phyloP scores from a whole-genome alignment of 2,888 invertebrate species.

The Lithophane socia region DNA sequence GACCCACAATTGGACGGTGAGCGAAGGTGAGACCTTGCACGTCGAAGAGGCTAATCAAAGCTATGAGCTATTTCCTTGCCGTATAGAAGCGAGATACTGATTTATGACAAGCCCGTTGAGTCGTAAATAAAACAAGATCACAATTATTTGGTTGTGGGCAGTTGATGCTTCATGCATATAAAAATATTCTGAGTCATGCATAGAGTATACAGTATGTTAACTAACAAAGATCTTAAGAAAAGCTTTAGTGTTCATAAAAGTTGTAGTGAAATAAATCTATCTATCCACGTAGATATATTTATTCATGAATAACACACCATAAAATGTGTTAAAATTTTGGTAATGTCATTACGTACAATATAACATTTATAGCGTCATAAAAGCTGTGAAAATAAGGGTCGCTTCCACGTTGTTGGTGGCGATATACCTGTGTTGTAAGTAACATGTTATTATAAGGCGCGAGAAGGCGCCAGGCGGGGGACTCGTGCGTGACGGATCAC shows the following conservation, averaged over 20 bases:
- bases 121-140: constrained; percentile 73
- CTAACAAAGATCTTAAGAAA: too few species aligned
- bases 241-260: constrained; percentile 17
- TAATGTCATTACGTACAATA: constrained; percentile 53
- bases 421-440: constrained; percentile 56
- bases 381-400: constrained; percentile 57
- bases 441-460: constrained; percentile 70
- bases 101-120: constrained; percentile 74
- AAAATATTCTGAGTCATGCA: constrained; percentile 47
- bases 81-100: constrained; percentile 76
- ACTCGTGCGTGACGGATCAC: constrained; percentile 80
- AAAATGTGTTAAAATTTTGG: constrained; percentile 47
- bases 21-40: constrained; percentile 74
- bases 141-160: constrained; percentile 62
- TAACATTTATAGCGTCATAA: constrained; percentile 60
- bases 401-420: constrained; percentile 37
- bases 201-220: too few species aligned
- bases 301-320: constrained; percentile 26
- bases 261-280: not conserved
- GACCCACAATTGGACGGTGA: constrained; percentile 72
- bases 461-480: constrained; percentile 66
- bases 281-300: constrained; percentile 5
- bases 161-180: constrained; percentile 62
- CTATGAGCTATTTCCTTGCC: constrained; percentile 79
- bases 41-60: constrained; percentile 78